A percentile compares a stretch with the other conserved stretches of the same genome.
These are phyloP conservation scores for Popillia japonica DNA, from an alignment of 1,140 invertebrate species.

Conservation along the genomic window DNA sequence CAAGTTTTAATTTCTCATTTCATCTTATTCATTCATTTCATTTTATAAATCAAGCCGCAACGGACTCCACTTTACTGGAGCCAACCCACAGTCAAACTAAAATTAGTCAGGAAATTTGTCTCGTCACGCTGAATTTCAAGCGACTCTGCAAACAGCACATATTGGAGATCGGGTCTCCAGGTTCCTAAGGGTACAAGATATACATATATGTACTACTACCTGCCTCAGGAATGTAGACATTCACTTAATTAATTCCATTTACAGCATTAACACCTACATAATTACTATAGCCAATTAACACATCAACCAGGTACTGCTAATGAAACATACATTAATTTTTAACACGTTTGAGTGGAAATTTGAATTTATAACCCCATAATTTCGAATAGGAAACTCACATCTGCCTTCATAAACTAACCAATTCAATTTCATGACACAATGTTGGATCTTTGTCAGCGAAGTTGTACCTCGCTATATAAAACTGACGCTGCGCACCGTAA, in stretches of 20 bases:
- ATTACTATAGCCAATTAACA: background rate
- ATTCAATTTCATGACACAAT: background rate
- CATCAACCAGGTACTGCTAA: too few relatives aligned
- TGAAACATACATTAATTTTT: too few relatives aligned
- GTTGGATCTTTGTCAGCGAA: background rate
- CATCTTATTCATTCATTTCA: too few relatives aligned
- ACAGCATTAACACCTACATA: too few relatives aligned
- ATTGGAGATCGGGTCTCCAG: background rate
- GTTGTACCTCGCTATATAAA: background rate
- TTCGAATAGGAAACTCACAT: background rate
- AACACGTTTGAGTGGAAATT: too few relatives aligned
- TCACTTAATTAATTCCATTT: background rate
- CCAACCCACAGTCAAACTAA: constrained; percentile 21
- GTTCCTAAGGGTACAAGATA: background rate
- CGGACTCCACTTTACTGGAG: background rate
- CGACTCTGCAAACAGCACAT: background rate
- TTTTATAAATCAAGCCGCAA: constrained; percentile 1
- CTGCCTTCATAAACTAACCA: background rate
- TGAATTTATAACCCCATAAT: background rate
- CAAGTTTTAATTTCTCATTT: too few relatives aligned
- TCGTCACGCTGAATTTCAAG: constrained; percentile 3
- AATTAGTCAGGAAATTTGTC: background rate
- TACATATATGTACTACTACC: background rate
- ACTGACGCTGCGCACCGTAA: background rate
- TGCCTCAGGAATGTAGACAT: background rate